phyloP scores from a whole-genome alignment of 2,888 invertebrate genomes.

The Netelia melanura region DNA sequence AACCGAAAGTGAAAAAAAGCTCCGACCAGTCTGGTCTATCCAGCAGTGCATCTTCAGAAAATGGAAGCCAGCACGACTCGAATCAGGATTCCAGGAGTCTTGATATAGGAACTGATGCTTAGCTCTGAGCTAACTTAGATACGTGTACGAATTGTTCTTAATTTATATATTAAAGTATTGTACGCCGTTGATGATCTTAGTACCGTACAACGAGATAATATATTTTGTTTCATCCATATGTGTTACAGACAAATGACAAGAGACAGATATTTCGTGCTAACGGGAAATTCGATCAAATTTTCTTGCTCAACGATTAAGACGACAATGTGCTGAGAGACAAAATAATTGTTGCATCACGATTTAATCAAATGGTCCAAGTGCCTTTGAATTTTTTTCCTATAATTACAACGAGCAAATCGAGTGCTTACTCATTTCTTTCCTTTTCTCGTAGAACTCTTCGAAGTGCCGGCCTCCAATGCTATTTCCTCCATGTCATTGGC shows the following conservation, averaged over 20 bases:
- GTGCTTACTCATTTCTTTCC: conserved; percentile 48
- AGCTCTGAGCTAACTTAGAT: conserved; percentile 72
- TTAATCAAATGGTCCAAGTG: conserved; percentile 74
- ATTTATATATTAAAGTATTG: conserved; percentile 69
- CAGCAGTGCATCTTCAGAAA: conserved; percentile 85
- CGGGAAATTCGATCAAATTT: conserved; percentile 67
- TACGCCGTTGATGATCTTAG: conserved; percentile 74
- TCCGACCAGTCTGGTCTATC: conserved; percentile 85
- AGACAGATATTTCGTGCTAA: conserved; percentile 77
- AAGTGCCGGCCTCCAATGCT: conserved; percentile 63
- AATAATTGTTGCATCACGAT: conserved; percentile 55
- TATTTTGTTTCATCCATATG: conserved; percentile 57
- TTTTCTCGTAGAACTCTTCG: conserved; percentile 55
- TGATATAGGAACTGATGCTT: conserved; percentile 84
- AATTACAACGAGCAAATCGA: conserved; percentile 3
- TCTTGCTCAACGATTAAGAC: conserved; percentile 66
- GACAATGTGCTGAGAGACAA: conserved; percentile 38
- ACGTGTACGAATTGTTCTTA: conserved; percentile 57
- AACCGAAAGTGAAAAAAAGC: conserved; percentile 88
- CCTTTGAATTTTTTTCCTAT: conserved; percentile 70
- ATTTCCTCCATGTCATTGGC: conserved; percentile 76
- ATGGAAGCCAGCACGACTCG: conserved; percentile 85
- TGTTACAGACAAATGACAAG: conserved; percentile 65
- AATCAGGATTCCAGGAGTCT: conserved; percentile 85
- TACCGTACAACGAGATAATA: conserved; percentile 61